phyloP scores from a whole-genome alignment of 2,888 invertebrate genomes.

The Calliopum simillimum region DNA sequence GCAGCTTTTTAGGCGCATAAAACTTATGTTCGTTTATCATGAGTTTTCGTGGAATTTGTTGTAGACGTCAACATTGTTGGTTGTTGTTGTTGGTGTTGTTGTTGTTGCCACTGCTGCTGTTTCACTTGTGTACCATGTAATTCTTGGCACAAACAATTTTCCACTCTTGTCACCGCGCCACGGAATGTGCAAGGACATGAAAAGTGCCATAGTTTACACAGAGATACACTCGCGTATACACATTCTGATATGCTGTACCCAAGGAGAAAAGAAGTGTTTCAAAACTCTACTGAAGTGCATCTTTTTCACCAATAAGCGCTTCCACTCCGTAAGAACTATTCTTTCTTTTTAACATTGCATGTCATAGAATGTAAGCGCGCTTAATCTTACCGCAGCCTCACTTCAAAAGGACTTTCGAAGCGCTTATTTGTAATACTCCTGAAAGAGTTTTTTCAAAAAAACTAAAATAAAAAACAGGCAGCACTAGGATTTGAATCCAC shows the following conservation, averaged over 20 bases:
- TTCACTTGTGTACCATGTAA: conserved; percentile 40
- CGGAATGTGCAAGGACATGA: conserved; percentile 7
- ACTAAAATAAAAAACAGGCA: no score
- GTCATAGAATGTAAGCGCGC: no score
- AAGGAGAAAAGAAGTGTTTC: no score
- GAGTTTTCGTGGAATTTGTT: conserved; percentile 43
- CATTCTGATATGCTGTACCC: not conserved
- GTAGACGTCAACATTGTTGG: not conserved
- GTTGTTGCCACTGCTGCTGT: not conserved
- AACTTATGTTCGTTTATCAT: conserved; percentile 45
- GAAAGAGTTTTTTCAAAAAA: no score
- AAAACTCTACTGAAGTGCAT: no score
- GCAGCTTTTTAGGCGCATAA: conserved; percentile 29
- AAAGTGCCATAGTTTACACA: not conserved
- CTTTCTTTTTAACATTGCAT: no score
- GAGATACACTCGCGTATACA: not conserved
- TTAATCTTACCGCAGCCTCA: no score
- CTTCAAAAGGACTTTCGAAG: no score
- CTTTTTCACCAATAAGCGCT: no score
- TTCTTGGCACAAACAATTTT: conserved; percentile 40
- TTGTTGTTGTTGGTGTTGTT: not conserved
- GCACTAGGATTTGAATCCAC: no score
- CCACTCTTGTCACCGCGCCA: conserved; percentile 12
- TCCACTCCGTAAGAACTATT: no score
- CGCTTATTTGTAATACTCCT: no score